Evolutionary conservation across 2,797 vertebrate species (phyloP), one percentile per base, ranked within the genome.

Genomic region (Pangasius macronema): DNA sequence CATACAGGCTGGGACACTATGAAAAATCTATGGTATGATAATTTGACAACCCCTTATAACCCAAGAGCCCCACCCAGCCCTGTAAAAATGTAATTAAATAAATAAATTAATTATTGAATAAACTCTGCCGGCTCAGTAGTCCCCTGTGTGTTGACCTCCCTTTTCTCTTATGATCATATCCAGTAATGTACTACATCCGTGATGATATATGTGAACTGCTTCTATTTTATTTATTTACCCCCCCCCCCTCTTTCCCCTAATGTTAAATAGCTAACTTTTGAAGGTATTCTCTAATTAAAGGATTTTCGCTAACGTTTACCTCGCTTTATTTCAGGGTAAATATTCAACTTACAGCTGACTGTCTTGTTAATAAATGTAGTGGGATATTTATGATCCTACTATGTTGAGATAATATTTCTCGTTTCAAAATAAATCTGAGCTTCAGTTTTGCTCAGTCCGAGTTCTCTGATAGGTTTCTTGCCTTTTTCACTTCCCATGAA

Each of bases 21-120:
- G 24, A 20, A 82, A 61, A 82, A 82, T 42, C 18, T 36, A 49
- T 20, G 82, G 20, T 33, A 22, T 81, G 5, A 82, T 67, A 83
- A 83, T 68, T 83, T 68, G 30, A 83, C 65, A 53, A 53, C 49
- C 49, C 82, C 1, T 30, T 68, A 53, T 68, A 68, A 53, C 46
- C 82, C 46, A 27, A 33, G 9, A 53, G 65, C 82, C 82, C 63
- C 82, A 68, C 82, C 82, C 82, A 70, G 80, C 46, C n/a, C 10
- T 53, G 24, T 20, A 30, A 16, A 7, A 51, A 22, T 30, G 14
- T 49, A 51, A 82, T 22, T 33, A 51, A 83, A 53, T 46, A 53
- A 83, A 68, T 53, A 36, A 81, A 81, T 63, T 0, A 63, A 63
- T 63, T 27, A 82, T 65, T 83, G 46, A 83, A 68, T 68, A 53